A percentile compares a stretch with the other conserved stretches of the same genome.
phyloP scores from a whole-genome alignment of 2,797 vertebrate species.

The Rhinella marina region DNA sequence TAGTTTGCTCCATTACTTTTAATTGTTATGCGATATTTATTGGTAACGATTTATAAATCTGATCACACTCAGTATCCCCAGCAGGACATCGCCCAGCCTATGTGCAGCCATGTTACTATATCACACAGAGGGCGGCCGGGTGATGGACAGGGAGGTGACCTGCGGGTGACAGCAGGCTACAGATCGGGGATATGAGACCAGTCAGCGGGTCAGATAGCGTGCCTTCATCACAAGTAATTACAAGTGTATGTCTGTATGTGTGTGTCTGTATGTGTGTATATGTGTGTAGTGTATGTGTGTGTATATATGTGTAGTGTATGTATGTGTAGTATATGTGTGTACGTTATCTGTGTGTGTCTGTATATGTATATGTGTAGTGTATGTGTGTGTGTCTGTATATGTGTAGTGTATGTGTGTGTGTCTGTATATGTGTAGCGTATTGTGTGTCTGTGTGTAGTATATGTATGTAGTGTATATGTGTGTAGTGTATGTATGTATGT shows the following conservation, averaged over 20 bases:
- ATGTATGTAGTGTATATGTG: too few species aligned
- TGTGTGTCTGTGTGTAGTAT: not conserved
- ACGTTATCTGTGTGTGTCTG: too few species aligned
- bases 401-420: too few species aligned
- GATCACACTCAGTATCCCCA: not conserved
- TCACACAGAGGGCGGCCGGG: conserved; percentile 58
- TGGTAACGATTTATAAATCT: not conserved
- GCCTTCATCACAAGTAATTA: not conserved
- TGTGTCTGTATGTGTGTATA: too few species aligned
- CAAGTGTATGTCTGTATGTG: not conserved
- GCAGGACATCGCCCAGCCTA: too few species aligned
- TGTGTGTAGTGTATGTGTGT: too few species aligned
- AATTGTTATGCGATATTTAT: not conserved
- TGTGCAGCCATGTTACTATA: too few species aligned
- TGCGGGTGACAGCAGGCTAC: conserved; percentile 73
- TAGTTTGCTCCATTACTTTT: not conserved
- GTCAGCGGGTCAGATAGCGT: not conserved
- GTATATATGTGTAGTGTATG: not conserved
- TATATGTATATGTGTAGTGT: too few species aligned
- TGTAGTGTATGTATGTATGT: too few species aligned
- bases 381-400: too few species aligned
- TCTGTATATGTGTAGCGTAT: too few species aligned
- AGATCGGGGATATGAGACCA: conserved; percentile 67
- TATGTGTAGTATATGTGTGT: too few species aligned
- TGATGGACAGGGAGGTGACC: conserved; percentile 73